phyloP scores from a whole-genome alignment of 30 jellyfish, hydroid and myxozoan species.

The Haliclystus octoradiatus region DNA sequence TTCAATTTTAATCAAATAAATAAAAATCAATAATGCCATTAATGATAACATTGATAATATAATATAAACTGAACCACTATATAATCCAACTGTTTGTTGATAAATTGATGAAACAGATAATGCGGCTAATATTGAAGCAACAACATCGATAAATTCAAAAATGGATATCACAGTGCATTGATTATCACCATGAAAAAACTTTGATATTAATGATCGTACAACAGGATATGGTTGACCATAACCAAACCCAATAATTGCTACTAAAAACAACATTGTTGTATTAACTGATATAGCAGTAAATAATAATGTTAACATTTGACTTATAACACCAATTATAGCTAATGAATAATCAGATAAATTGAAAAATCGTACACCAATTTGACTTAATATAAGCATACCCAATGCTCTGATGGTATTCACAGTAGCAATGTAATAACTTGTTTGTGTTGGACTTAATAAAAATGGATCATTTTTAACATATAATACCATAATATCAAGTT shows the following conservation, averaged over 20 bases:
- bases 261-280: slow-evolving; percentile 39
- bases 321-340: slow-evolving; percentile 41
- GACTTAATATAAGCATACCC: slow-evolving; percentile 63
- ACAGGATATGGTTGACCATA: slow-evolving; percentile 57
- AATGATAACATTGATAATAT: slow-evolving; percentile 41
- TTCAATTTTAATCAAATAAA: not conserved
- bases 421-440: slow-evolving; percentile 58
- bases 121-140: slow-evolving; percentile 59
- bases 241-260: slow-evolving; percentile 55
- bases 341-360: slow-evolving; percentile 36
- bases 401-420: slow-evolving; percentile 38
- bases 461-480: slow-evolving; percentile 63
- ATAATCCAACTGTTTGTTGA: slow-evolving; percentile 36
- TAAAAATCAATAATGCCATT: slow-evolving; percentile 16
- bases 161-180: slow-evolving; percentile 72
- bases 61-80: slow-evolving; percentile 48
- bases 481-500: slow-evolving; percentile 51
- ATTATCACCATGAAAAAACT: slow-evolving; percentile 58
- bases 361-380: slow-evolving; percentile 46
- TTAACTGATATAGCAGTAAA: slow-evolving; percentile 50
- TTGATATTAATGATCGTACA: slow-evolving; percentile 54
- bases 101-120: slow-evolving; percentile 47
- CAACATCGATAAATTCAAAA: slow-evolving; percentile 57
- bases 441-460: slow-evolving; percentile 42
- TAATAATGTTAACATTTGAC: slow-evolving; percentile 49